Evolutionary conservation across 30 jellyfish, hydroid and myxozoan genomes (phyloP).

Genomic region (Hydra vulgaris): DNA sequence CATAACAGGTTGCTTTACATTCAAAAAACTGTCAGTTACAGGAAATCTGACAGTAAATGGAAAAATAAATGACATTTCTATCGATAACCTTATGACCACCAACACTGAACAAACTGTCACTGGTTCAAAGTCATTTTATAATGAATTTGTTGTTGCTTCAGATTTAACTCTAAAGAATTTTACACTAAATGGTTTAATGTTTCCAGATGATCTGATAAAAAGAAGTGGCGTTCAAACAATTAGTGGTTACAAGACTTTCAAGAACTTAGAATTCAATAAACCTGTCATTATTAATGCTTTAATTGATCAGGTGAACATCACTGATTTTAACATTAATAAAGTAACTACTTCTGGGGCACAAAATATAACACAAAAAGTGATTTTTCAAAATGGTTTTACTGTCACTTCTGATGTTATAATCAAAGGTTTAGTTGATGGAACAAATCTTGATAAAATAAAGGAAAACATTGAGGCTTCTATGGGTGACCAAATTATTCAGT

Average conservation of each 20-base stretch:
- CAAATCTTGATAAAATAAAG: slow-evolving; percentile 47
- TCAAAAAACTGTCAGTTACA: slow-evolving; percentile 27
- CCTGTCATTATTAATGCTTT: slow-evolving; percentile 37
- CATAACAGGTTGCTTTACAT: slow-evolving; percentile 38
- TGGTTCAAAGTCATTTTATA: slow-evolving; percentile 40
- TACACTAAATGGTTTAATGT: slow-evolving; percentile 36
- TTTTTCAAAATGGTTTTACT: slow-evolving; percentile 41
- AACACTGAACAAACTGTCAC: slow-evolving; percentile 46
- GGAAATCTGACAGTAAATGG: slow-evolving; percentile 32
- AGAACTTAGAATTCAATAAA: slow-evolving; percentile 11
- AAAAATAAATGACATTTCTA: slow-evolving; percentile 39
- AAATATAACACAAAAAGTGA: slow-evolving; percentile 25
- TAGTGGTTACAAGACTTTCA: slow-evolving; percentile 37
- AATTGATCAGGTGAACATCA: slow-evolving; percentile 47
- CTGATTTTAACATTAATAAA: slow-evolving; percentile 28
- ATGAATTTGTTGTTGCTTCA: slow-evolving; percentile 25
- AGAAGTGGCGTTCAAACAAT: slow-evolving; percentile 20
- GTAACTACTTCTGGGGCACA: slow-evolving; percentile 34
- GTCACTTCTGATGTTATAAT: slow-evolving; percentile 38
- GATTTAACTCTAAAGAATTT: slow-evolving; percentile 35
- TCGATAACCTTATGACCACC: slow-evolving; percentile 49
- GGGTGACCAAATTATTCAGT: slow-evolving; percentile 40
- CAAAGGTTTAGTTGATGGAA: slow-evolving; percentile 66
- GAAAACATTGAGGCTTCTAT: slow-evolving; percentile 41
- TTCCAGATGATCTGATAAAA: slow-evolving; percentile 54